Percentiles rank a stretch among this genome's conserved stretches.
Conservation (phyloP, 2,888 invertebrate species). For the Mantis religiosa region DNA sequence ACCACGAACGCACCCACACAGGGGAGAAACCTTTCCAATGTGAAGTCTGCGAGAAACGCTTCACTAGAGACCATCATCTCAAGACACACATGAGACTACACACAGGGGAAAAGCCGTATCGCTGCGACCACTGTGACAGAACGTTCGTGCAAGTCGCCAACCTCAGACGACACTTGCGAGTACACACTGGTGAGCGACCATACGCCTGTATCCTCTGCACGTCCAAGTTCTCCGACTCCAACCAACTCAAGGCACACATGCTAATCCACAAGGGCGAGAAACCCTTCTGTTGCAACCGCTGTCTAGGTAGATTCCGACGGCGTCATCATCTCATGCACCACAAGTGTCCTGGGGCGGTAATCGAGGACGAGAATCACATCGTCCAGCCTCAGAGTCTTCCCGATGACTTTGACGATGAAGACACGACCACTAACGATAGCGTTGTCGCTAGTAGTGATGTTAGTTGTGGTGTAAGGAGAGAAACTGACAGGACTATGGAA, state of each 20-base stretch:
- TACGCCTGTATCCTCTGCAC: constrained; percentile 83
- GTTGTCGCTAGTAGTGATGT: not conserved
- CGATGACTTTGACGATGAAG: not conserved
- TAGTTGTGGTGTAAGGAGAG: not conserved
- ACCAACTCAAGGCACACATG: constrained; percentile 85
- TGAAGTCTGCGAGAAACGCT: constrained; percentile 85
- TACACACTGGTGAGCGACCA: constrained; percentile 89
- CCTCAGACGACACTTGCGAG: constrained; percentile 79
- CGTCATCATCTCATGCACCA: constrained; percentile 83
- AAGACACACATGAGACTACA: constrained; percentile 91
- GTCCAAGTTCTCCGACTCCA: constrained; percentile 85
- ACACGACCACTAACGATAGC: not conserved
- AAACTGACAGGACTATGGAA: not conserved
- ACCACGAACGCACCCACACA: constrained; percentile 91
- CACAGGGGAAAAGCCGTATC: constrained; percentile 90
- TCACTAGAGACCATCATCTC: constrained; percentile 88
- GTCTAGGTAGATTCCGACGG: constrained; percentile 74
- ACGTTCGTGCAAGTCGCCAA: constrained; percentile 94
- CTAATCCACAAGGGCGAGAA: constrained; percentile 88
- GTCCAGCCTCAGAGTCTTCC: not conserved
- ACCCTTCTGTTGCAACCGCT: constrained; percentile 77
- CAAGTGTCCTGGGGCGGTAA: constrained; percentile 61
- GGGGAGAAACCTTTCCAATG: constrained; percentile 94
- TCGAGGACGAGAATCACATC: constrained; percentile 23
- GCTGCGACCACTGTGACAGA: constrained; percentile 85